Evolutionary conservation across 2,113 vertebrate species (phyloP).

Genomic region (Oceanites oceanicus): DNA sequence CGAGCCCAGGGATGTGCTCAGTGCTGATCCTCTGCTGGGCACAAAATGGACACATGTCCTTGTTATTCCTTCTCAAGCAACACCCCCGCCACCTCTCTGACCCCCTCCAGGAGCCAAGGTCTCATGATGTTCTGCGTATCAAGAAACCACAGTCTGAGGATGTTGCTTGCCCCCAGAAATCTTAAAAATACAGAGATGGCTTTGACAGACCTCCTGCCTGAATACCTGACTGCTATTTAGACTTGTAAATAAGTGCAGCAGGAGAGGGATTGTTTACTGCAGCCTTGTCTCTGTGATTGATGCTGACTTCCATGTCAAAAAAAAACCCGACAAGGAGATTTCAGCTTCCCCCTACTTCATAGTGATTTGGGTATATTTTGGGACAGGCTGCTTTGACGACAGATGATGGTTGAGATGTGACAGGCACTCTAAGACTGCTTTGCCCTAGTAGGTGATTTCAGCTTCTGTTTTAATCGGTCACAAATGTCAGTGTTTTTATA

Average conservation of each 20-base stretch:
- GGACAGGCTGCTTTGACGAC: neutral
- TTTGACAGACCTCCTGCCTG: neutral
- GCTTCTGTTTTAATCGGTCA: rapidly evolving
- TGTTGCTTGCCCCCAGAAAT: neutral
- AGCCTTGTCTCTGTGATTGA: neutral
- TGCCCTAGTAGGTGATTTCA: neutral
- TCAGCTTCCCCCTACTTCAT: rapidly evolving
- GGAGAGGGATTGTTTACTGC: neutral
- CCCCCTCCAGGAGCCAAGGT: neutral
- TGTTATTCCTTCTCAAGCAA: neutral
- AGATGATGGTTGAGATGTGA: neutral
- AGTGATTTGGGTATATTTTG: neutral
- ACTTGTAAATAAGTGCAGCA: neutral
- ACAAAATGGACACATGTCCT: neutral
- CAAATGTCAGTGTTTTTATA: neutral
- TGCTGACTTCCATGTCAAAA: neutral
- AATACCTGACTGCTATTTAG: neutral
- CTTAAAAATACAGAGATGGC: neutral
- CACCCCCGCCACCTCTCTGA: rapidly evolving
- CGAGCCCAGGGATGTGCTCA: neutral
- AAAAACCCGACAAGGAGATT: neutral
- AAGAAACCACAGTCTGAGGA: rapidly evolving
- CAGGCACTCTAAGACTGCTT: neutral
- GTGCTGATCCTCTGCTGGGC: neutral
- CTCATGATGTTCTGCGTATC: neutral